These are phyloP conservation scores for Chaetoderma sp. DNA, from an alignment of 2,888 invertebrate genomes.

Conservation along the genomic window DNA sequence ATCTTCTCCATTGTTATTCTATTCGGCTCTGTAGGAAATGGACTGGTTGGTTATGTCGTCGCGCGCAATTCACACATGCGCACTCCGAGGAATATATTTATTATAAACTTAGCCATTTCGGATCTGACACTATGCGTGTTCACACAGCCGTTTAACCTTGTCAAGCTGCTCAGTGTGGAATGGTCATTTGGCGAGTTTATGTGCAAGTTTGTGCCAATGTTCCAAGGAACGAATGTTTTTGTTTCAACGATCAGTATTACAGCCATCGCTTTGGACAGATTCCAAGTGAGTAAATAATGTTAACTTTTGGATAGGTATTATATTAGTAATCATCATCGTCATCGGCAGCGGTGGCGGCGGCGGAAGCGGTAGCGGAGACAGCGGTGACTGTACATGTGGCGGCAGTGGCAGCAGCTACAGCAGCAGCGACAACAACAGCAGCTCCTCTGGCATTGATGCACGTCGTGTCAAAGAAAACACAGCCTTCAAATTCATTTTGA, in stretches of 20 bases:
- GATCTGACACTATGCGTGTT: constrained; percentile 89
- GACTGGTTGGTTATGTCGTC: constrained; percentile 83
- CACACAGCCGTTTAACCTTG: constrained; percentile 89
- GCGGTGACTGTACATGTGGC: too few species aligned
- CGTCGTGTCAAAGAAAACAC: too few species aligned
- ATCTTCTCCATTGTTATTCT: constrained; percentile 74
- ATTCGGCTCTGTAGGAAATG: constrained; percentile 87
- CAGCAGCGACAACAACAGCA: too few species aligned
- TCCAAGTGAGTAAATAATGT: too few species aligned
- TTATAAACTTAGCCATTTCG: constrained; percentile 85
- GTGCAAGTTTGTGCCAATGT: constrained; percentile 87
- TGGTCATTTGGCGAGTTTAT: constrained; percentile 88
- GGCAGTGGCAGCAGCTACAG: too few species aligned
- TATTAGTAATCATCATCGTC: too few species aligned
- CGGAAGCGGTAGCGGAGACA: too few species aligned
- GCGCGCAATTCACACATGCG: constrained; percentile 89
- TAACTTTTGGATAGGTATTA: too few species aligned
- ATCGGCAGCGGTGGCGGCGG: too few species aligned
- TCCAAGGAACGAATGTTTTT: constrained; percentile 91
- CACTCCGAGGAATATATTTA: constrained; percentile 91
- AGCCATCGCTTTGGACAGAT: constrained; percentile 77
- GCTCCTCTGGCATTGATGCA: too few species aligned
- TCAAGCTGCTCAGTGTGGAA: constrained; percentile 82
- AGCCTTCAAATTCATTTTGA: too few species aligned
- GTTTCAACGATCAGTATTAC: constrained; percentile 94